Evolutionary conservation across 2,797 vertebrate species (phyloP).

Genomic region (Limnodromus scolopaceus): DNA sequence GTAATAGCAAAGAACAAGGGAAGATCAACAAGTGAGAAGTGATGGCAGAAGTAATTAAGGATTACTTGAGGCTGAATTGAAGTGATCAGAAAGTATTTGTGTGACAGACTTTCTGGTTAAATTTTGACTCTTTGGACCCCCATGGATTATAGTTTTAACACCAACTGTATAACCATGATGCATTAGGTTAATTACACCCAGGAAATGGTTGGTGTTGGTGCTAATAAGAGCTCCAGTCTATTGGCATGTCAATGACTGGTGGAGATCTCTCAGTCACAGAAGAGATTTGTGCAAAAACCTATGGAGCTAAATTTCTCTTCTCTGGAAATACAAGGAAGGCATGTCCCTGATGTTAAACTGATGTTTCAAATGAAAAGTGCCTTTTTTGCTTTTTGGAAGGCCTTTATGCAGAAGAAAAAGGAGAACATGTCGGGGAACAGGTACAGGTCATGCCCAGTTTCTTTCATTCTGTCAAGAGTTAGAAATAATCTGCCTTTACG

Average conservation of each 20-base stretch:
- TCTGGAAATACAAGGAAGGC: neutral
- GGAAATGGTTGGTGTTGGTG: neutral
- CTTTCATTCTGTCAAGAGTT: neutral
- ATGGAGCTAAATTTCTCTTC: neutral
- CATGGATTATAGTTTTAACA: neutral
- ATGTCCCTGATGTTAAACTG: neutral
- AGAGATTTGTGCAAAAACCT: neutral
- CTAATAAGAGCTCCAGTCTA: neutral
- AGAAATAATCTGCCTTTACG: neutral
- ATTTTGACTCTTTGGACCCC: neutral
- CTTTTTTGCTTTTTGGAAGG: neutral
- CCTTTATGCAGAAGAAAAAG: neutral
- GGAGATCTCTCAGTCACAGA: neutral
- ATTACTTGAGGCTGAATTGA: neutral
- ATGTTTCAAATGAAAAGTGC: neutral
- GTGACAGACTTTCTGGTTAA: neutral
- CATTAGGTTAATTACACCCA: neutral
- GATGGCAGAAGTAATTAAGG: neutral
- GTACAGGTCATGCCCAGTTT: neutral
- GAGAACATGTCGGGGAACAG: neutral
- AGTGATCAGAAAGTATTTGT: neutral
- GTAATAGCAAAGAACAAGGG: neutral
- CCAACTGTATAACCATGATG: neutral
- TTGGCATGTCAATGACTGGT: neutral
- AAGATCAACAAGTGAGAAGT: rapidly evolving